phyloP scores from a whole-genome alignment of 2,888 invertebrate genomes.

The Drosophila suboccidentalis region DNA sequence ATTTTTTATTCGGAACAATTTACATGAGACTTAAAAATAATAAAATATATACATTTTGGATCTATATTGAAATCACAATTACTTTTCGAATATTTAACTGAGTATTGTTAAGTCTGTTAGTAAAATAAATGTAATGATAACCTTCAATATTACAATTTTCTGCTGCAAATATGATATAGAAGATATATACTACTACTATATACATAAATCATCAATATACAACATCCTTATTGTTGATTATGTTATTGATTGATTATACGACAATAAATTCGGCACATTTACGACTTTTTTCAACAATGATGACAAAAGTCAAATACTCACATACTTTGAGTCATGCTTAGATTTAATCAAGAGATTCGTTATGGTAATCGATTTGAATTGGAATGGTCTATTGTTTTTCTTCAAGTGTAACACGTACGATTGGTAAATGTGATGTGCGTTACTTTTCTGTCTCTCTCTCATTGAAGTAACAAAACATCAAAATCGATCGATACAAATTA shows the following conservation, averaged over 20 bases:
- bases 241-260: too few species aligned
- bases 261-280: too few species aligned
- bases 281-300: background rate
- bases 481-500: constrained; percentile 81
- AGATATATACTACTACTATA: background rate
- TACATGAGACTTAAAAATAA: too few species aligned
- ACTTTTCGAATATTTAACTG: too few species aligned
- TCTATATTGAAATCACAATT: too few species aligned
- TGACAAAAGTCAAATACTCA: constrained; percentile 4
- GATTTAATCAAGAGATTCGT: constrained; percentile 6
- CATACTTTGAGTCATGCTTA: background rate
- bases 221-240: too few species aligned
- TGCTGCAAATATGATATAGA: background rate
- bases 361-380: constrained; percentile 7
- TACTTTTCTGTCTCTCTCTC: background rate
- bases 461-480: constrained; percentile 63
- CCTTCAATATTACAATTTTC: too few species aligned
- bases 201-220: too few species aligned
- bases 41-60: too few species aligned
- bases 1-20: too few species aligned
- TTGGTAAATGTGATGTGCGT: constrained; percentile 20
- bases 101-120: too few species aligned
- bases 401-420: constrained; percentile 54
- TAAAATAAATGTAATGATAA: too few species aligned
- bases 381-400: constrained; percentile 24